These are phyloP conservation scores for Pemphredon lugubris DNA, from an alignment of 2,888 invertebrate species.

Conservation along the genomic window DNA sequence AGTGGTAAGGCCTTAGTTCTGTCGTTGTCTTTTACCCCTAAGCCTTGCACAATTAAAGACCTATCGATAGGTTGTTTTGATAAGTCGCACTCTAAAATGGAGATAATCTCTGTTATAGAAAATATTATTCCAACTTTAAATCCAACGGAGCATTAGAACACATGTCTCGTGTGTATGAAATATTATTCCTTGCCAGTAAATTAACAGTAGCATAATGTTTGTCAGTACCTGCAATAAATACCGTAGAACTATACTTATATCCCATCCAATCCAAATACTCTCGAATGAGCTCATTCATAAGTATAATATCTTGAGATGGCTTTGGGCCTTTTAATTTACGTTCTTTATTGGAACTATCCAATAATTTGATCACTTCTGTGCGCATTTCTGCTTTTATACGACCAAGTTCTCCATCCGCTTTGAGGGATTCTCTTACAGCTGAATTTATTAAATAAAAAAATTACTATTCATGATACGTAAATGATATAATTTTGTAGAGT, in stretches of 20 bases:
- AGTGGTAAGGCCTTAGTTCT: constrained; percentile 82
- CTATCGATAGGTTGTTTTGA: constrained; percentile 75
- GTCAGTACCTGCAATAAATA: constrained; percentile 82
- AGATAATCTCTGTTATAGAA: background rate
- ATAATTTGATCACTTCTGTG: constrained; percentile 75
- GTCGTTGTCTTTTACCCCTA: constrained; percentile 83
- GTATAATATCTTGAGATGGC: constrained; percentile 74
- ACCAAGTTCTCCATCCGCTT: constrained; percentile 74
- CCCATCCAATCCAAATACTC: constrained; percentile 89
- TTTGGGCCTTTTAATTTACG: constrained; percentile 65
- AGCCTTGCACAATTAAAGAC: constrained; percentile 71
- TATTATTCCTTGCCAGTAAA: background rate
- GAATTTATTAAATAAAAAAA: constrained; percentile 5
- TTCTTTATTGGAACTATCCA: constrained; percentile 70
- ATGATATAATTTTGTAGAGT: too few species aligned
- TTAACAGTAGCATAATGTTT: background rate
- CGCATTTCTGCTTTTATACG: constrained; percentile 78
- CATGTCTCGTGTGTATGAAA: background rate
- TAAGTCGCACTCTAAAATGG: constrained; percentile 74
- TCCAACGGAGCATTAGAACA: too few species aligned
- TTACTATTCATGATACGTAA: background rate
- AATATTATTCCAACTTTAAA: too few species aligned
- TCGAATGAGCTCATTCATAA: constrained; percentile 86
- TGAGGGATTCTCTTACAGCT: constrained; percentile 78
- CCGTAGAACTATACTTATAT: constrained; percentile 85